Conservation (phyloP, 2,113 vertebrate species). For the Phylloscopus whistleri region DNA sequence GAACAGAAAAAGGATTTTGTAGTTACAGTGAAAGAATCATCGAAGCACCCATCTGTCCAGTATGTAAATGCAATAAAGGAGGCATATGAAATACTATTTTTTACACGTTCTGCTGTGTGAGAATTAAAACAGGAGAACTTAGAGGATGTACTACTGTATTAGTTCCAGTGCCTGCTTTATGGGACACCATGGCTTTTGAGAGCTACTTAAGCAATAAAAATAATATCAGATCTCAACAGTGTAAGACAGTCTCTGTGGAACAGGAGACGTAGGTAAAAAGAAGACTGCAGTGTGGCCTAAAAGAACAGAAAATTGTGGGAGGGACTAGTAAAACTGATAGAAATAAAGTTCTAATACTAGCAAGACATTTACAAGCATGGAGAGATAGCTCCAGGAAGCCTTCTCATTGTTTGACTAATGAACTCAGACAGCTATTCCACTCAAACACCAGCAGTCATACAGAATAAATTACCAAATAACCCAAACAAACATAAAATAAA, state of each 20-base stretch:
- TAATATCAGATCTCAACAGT: not conserved
- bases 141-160: not conserved
- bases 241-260: not conserved
- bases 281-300: not conserved
- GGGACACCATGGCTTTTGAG: not conserved
- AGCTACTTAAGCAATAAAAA: not conserved
- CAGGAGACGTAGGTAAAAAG: not conserved
- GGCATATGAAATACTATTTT: not conserved
- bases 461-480: slow-evolving; percentile 14
- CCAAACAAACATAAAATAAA: not conserved
- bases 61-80: not conserved
- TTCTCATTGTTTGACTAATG: not conserved
- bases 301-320: not conserved
- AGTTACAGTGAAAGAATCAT: not conserved
- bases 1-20: slow-evolving; percentile 38
- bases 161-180: not conserved
- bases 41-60: not conserved
- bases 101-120: not conserved
- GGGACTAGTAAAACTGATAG: not conserved
- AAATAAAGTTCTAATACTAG: not conserved
- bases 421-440: not conserved
- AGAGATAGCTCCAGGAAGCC: not conserved
- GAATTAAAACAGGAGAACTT: not conserved
- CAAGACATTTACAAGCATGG: not conserved
- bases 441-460: slow-evolving; percentile 7